These are phyloP conservation scores for Otis tarda DNA, from an alignment of 2,113 vertebrate species.

Conservation along the genomic window DNA sequence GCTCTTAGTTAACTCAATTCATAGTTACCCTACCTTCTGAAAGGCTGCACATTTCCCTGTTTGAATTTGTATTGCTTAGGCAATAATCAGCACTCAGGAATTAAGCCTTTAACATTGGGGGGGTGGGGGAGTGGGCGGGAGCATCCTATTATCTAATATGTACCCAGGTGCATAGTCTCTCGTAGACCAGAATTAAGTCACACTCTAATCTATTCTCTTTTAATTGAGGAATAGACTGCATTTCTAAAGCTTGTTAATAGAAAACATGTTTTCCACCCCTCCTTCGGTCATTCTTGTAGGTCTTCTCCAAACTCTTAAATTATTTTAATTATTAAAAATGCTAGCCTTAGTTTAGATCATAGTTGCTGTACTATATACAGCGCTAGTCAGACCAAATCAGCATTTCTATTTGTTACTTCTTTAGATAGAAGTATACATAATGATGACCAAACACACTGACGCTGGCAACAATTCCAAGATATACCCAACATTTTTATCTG, in stretches of 20 bases:
- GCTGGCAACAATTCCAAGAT: background rate
- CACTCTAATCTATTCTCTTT: background rate
- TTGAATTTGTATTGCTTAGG: background rate
- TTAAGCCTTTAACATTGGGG: background rate
- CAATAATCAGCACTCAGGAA: background rate
- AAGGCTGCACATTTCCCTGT: background rate
- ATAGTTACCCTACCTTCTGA: background rate
- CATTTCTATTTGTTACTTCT: background rate
- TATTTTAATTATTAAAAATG: background rate
- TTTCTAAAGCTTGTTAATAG: background rate
- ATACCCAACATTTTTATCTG: background rate
- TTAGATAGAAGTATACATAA: background rate
- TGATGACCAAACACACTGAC: background rate
- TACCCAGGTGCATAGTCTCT: background rate
- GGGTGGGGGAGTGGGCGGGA: no score
- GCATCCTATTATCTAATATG: background rate
- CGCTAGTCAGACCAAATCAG: background rate
- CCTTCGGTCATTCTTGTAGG: background rate
- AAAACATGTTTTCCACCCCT: background rate
- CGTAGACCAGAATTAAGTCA: background rate
- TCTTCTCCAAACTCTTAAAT: background rate
- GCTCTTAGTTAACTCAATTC: background rate
- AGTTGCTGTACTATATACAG: background rate
- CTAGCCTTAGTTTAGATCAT: background rate
- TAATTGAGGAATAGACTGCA: background rate